These are phyloP conservation scores for Meriones psammophilus DNA, from an alignment of 2,797 vertebrate species.

Conservation along the genomic window DNA sequence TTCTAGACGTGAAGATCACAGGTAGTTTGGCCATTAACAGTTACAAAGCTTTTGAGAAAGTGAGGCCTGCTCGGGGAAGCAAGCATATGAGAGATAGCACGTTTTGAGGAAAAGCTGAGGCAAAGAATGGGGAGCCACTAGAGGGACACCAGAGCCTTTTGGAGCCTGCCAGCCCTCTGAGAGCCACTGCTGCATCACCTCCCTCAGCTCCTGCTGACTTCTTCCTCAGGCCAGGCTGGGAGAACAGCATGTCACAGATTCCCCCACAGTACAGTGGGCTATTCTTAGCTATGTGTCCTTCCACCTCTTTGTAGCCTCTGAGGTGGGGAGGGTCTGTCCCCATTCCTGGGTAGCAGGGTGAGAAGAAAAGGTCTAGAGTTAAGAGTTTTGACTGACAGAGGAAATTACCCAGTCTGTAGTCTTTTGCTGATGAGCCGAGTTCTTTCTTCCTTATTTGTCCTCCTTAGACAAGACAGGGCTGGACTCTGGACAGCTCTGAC, in stretches of 20 bases:
- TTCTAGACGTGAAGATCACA: background rate
- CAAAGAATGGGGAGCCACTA: background rate
- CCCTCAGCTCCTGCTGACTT: background rate
- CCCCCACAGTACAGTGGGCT: background rate
- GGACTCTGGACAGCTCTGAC: background rate
- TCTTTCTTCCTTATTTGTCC: background rate
- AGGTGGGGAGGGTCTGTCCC: background rate
- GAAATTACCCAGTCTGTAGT: constrained; percentile 18
- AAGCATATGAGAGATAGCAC: background rate
- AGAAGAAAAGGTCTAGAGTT: background rate
- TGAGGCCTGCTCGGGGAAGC: background rate
- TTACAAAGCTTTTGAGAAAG: background rate
- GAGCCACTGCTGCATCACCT: background rate
- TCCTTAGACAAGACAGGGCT: background rate
- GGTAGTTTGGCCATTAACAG: background rate
- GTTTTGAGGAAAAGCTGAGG: background rate
- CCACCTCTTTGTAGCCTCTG: constrained; percentile 18
- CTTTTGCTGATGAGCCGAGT: background rate
- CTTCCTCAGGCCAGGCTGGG: background rate
- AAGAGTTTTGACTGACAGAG: constrained; percentile 7
- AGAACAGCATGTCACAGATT: background rate
- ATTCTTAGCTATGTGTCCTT: constrained; percentile 24
- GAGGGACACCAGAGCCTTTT: background rate
- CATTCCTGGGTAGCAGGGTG: background rate
- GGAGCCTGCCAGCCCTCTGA: too few species aligned